phyloP scores from a whole-genome alignment of 2,113 vertebrate species.

The Crypturellus undulatus region DNA sequence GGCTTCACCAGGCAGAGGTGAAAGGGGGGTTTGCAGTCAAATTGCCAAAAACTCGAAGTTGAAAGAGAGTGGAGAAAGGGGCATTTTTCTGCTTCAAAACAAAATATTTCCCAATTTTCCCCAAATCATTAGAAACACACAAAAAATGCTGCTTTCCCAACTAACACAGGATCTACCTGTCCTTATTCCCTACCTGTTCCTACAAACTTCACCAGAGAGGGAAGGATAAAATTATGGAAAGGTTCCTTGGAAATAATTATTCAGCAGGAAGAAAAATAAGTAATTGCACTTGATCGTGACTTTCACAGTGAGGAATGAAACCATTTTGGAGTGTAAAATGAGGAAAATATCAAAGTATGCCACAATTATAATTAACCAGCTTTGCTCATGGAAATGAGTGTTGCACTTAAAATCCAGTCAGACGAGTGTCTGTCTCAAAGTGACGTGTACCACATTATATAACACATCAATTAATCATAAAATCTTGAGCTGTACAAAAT shows the following conservation, averaged over 20 bases:
- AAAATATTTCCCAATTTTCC: not conserved
- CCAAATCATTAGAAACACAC: not conserved
- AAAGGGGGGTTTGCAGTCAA: not conserved
- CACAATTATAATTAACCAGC: not conserved
- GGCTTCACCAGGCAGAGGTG: not conserved
- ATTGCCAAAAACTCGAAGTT: not conserved
- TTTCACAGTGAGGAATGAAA: conserved; percentile 38
- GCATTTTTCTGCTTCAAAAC: not conserved
- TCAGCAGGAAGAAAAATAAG: not conserved
- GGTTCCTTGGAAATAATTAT: not conserved
- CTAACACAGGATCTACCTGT: fast-evolving
- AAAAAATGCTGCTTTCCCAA: fast-evolving
- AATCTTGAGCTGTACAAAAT: not conserved
- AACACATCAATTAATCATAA: not conserved
- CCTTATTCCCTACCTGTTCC: not conserved
- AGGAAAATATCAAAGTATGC: not conserved
- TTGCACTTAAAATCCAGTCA: not conserved
- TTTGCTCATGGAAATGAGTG: not conserved
- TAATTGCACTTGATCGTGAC: conserved; percentile 4
- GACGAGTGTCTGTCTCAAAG: not conserved
- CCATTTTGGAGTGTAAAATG: not conserved
- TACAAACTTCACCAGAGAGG: not conserved
- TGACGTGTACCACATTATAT: not conserved
- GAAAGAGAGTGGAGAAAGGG: not conserved
- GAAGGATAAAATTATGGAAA: not conserved